These are phyloP conservation scores for Eonycteris spelaea DNA, from an alignment of 2,113 vertebrate genomes.

Conservation along the genomic window DNA sequence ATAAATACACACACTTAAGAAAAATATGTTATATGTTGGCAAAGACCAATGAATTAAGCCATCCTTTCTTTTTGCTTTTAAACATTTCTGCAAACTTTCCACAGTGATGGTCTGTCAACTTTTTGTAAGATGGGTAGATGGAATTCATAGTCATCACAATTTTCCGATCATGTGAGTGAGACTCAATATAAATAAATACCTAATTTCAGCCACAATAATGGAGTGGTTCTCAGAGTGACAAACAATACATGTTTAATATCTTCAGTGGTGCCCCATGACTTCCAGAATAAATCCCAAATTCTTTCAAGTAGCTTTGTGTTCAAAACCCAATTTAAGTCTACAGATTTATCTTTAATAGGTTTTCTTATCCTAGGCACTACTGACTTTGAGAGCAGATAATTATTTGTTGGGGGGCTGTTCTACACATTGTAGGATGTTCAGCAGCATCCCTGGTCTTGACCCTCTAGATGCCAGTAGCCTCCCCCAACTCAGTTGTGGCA, in stretches of 20 bases:
- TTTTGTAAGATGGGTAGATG: background rate
- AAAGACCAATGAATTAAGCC: background rate
- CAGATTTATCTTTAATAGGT: background rate
- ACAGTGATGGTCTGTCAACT: background rate
- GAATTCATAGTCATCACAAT: background rate
- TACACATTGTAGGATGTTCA: background rate
- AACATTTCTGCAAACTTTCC: background rate
- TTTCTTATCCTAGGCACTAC: background rate
- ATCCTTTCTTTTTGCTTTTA: background rate
- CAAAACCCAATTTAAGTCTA: background rate
- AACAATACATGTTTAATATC: background rate
- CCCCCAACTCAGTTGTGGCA: too few relatives aligned
- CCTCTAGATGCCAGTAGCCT: background rate
- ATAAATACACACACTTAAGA: background rate
- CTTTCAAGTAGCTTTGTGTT: background rate
- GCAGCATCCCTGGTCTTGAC: background rate
- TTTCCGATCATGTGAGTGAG: background rate
- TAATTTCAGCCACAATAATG: background rate
- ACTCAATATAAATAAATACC: background rate
- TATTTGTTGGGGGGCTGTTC: background rate
- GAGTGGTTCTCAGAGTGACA: background rate
- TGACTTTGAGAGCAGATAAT: background rate
- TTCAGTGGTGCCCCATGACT: background rate
- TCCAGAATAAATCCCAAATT: background rate
- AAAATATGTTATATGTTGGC: background rate